phyloP scores from a whole-genome alignment of 2,797 vertebrate genomes.

The Betta splendens region DNA sequence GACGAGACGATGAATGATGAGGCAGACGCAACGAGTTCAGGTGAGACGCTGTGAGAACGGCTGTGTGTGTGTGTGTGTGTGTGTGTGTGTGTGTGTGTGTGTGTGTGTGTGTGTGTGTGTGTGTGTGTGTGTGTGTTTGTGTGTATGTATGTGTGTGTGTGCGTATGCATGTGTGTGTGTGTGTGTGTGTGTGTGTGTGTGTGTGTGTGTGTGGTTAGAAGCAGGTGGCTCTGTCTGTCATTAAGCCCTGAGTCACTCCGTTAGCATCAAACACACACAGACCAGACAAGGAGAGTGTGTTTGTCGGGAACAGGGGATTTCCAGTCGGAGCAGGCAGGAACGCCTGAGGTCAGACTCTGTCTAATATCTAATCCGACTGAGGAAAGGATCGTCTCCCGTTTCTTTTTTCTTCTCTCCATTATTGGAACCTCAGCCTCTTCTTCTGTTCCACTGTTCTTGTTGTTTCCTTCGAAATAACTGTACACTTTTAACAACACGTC shows the following conservation, averaged over 20 bases:
- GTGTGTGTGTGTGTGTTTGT: conserved; percentile 8
- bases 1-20: conserved; percentile 46
- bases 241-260: conserved; percentile 69
- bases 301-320: conserved; percentile 63
- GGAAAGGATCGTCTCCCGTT: conserved; percentile 19
- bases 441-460: neutral
- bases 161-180: too few relatives aligned
- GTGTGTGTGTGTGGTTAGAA: conserved; percentile 32
- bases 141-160: too few relatives aligned
- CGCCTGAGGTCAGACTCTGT: conserved; percentile 48
- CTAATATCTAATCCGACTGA: conserved; percentile 51
- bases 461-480: too few relatives aligned
- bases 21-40: conserved; percentile 20
- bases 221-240: conserved; percentile 75
- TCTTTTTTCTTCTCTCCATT: conserved; percentile 1
- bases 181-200: conserved; percentile 18
- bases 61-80: conserved; percentile 13
- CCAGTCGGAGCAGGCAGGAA: conserved; percentile 55
- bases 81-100: conserved; percentile 3
- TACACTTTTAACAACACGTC: too few relatives aligned
- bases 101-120: conserved; percentile 7
- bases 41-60: conserved; percentile 39
- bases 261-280: conserved; percentile 36
- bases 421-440: neutral
- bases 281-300: conserved; percentile 57